Conservation (phyloP, 2,888 invertebrate species). For the Aphidoletes aphidimyza region DNA sequence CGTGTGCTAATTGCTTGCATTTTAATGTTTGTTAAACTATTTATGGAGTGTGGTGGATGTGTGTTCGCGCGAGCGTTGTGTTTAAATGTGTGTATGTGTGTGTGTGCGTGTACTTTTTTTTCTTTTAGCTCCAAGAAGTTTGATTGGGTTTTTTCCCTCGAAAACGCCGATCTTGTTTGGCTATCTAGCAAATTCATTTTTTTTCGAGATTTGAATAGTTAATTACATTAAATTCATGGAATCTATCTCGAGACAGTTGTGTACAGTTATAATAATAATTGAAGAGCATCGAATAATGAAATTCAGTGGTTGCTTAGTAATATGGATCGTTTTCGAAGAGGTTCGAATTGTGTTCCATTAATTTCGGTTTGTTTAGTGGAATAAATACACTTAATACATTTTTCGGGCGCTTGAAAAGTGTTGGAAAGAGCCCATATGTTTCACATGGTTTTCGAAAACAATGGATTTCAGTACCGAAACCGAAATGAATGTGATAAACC, state of each 20-base stretch:
- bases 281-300: conserved; percentile 48
- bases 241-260: conserved; percentile 24
- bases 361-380: background rate
- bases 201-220: conserved; percentile 38
- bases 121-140: background rate
- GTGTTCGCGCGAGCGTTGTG: background rate
- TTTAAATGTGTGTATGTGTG: background rate
- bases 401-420: background rate
- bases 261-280: conserved; percentile 41
- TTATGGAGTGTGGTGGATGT: conserved; percentile 1
- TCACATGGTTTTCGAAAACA: too few relatives aligned
- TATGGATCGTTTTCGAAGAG: conserved; percentile 13
- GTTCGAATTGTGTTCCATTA: conserved; percentile 25
- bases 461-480: too few relatives aligned
- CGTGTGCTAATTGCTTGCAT: conserved; percentile 53
- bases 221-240: conserved; percentile 50
- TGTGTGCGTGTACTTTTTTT: background rate
- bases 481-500: background rate
- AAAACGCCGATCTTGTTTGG: background rate
- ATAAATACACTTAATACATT: too few relatives aligned
- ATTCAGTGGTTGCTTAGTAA: conserved; percentile 45
- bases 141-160: conserved; percentile 8
- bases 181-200: conserved; percentile 23
- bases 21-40: conserved; percentile 53
- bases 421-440: background rate